Evolutionary conservation across 2,797 vertebrate species (phyloP).

Genomic region (Bryconaethiops microstoma): DNA sequence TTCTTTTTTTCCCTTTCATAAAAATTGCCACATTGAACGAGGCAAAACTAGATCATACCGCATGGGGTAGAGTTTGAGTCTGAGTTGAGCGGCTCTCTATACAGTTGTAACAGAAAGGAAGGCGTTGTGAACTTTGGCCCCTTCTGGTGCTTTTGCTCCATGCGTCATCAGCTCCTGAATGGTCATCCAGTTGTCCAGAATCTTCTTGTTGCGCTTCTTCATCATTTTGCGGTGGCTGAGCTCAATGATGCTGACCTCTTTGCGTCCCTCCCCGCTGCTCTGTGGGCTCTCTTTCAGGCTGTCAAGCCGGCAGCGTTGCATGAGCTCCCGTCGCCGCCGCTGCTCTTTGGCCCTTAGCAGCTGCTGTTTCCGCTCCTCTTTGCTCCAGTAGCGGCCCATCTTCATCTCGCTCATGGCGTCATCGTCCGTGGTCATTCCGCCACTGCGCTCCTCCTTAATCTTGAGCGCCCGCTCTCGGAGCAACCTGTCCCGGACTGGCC

Average conservation of each 20-base stretch:
- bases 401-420: slow-evolving; percentile 98
- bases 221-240: slow-evolving; percentile 99
- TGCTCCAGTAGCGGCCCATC: slow-evolving; percentile 98
- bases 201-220: slow-evolving; percentile 98
- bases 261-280: slow-evolving; percentile 87
- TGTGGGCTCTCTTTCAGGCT: slow-evolving; percentile 90
- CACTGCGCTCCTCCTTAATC: slow-evolving; percentile 95
- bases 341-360: slow-evolving; percentile 93
- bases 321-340: slow-evolving; percentile 88
- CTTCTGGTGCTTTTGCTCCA: slow-evolving; percentile 91
- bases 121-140: slow-evolving; percentile 91
- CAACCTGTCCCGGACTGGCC: slow-evolving; percentile 93
- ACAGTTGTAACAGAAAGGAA: slow-evolving; percentile 99
- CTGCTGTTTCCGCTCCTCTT: slow-evolving; percentile 95
- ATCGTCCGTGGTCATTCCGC: slow-evolving; percentile 93
- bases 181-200: slow-evolving; percentile 99
- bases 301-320: slow-evolving; percentile 94
- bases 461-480: slow-evolving; percentile 94
- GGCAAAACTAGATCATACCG: slow-evolving; percentile 92
- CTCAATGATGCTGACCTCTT: slow-evolving; percentile 93
- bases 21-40: slow-evolving; percentile 99
- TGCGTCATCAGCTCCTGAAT: slow-evolving; percentile 99
- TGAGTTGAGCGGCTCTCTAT: slow-evolving; percentile 69
- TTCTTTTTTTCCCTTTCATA: slow-evolving; percentile 78
- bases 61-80: slow-evolving; percentile 85